Conservation (phyloP, 1,140 invertebrate species). For the Zaprionus taronus region DNA sequence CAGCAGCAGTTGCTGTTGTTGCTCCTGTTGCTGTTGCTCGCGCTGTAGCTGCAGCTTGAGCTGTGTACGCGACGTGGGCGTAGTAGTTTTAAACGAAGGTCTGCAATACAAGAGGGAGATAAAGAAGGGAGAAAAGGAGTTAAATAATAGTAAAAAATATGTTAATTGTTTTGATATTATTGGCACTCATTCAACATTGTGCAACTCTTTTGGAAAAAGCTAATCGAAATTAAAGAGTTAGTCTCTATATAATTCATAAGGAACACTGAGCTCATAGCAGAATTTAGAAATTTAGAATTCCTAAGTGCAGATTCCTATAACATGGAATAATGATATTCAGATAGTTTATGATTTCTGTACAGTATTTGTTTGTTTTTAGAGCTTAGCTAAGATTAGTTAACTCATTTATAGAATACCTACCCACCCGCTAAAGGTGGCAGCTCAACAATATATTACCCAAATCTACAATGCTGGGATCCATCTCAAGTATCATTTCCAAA, state of each 20-base stretch:
- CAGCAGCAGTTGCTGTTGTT: slow-evolving; percentile 59
- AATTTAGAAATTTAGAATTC: too few species aligned
- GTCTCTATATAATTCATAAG: too few species aligned
- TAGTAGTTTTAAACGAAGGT: slow-evolving; percentile 92
- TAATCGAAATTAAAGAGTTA: not conserved
- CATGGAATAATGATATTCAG: too few species aligned
- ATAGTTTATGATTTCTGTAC: too few species aligned
- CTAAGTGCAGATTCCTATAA: too few species aligned
- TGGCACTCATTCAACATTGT: not conserved
- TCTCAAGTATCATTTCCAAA: slow-evolving; percentile 87
- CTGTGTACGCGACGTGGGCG: slow-evolving; percentile 92
- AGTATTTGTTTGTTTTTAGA: too few species aligned
- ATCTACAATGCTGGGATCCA: slow-evolving; percentile 88
- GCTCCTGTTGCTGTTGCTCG: slow-evolving; percentile 88
- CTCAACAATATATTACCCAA: slow-evolving; percentile 69
- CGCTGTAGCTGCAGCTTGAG: slow-evolving; percentile 94
- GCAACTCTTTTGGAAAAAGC: not conserved
- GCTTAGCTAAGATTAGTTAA: not conserved
- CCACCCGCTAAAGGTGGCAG: slow-evolving; percentile 83
- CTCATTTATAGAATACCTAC: slow-evolving; percentile 62
- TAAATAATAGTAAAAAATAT: not conserved
- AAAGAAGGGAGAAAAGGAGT: too few species aligned
- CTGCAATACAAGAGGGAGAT: slow-evolving; percentile 83
- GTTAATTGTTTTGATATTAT: not conserved
- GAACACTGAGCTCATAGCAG: too few species aligned